These are phyloP conservation scores for Ephydatia muelleri DNA, from an alignment of 37 sponge, comb jelly and placozoan species.

Conservation along the genomic window DNA sequence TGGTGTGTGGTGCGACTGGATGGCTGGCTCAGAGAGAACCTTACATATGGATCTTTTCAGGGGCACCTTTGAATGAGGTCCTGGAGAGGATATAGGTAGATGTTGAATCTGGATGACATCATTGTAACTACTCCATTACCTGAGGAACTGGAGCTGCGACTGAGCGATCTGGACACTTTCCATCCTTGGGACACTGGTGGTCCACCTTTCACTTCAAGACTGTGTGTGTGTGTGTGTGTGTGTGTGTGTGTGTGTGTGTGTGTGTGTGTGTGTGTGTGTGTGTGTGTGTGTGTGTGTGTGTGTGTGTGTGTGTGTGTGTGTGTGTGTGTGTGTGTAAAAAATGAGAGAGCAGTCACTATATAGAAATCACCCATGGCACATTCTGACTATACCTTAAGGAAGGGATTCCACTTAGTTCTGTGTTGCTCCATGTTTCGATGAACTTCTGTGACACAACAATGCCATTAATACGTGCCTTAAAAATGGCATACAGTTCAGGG, in stretches of 20 bases:
- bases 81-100: too few relatives aligned
- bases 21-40: too few relatives aligned
- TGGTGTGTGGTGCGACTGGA: too few relatives aligned
- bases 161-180: too few relatives aligned
- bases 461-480: conserved; percentile 24
- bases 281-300: neutral
- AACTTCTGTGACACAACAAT: conserved; percentile 55
- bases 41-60: too few relatives aligned
- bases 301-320: conserved; percentile 10
- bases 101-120: too few relatives aligned
- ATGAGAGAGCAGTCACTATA: neutral
- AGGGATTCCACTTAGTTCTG: conserved; percentile 45
- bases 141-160: too few relatives aligned
- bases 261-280: conserved; percentile 6
- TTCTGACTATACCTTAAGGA: conserved; percentile 34
- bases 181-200: too few relatives aligned
- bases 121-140: too few relatives aligned
- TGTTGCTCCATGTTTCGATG: conserved; percentile 43
- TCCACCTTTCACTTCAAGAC: too few relatives aligned
- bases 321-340: conserved; percentile 5
- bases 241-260: conserved; percentile 3
- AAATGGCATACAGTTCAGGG: conserved; percentile 62
- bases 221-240: conserved; percentile 6
- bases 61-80: too few relatives aligned
- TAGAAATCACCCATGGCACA: neutral